Conservation (phyloP, 2,113 vertebrate species). For the Neodontobutis hainanensis region DNA sequence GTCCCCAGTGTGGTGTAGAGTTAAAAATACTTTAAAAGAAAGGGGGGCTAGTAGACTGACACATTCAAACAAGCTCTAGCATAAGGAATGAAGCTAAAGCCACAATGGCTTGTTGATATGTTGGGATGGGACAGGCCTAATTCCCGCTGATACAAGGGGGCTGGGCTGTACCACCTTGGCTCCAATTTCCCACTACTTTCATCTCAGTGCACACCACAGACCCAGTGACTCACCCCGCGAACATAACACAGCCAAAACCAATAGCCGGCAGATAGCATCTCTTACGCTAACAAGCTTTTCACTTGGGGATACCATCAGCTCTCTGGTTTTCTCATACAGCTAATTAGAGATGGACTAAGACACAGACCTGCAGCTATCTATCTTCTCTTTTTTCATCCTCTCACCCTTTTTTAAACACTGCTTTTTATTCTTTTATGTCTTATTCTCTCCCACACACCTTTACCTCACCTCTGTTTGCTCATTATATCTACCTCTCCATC, state of each 20-base stretch:
- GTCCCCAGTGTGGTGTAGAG: slow-evolving; percentile 56
- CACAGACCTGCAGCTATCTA: slow-evolving; percentile 68
- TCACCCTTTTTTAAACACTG: slow-evolving; percentile 34
- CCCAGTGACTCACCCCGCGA: slow-evolving; percentile 67
- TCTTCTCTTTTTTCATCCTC: slow-evolving; percentile 46
- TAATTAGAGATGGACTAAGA: slow-evolving; percentile 73
- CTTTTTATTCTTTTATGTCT: slow-evolving; percentile 15
- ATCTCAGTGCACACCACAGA: slow-evolving; percentile 60
- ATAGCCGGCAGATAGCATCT: slow-evolving; percentile 75
- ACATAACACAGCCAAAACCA: slow-evolving; percentile 74
- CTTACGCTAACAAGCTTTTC: slow-evolving; percentile 78
- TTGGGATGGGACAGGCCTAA: slow-evolving; percentile 54
- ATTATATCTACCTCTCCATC: slow-evolving; percentile 35
- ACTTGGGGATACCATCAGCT: slow-evolving; percentile 71
- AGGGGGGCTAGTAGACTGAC: slow-evolving; percentile 54
- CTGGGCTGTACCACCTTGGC: slow-evolving; percentile 50
- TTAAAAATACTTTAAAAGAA: slow-evolving; percentile 69
- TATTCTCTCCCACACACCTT: neutral
- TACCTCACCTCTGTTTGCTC: slow-evolving; percentile 12
- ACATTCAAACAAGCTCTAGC: slow-evolving; percentile 48
- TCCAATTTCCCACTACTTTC: slow-evolving; percentile 61
- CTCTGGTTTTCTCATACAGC: slow-evolving; percentile 58
- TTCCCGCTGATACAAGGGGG: slow-evolving; percentile 45
- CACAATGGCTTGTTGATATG: slow-evolving; percentile 46
- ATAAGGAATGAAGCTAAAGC: slow-evolving; percentile 38